Percentiles rank a stretch among this genome's conserved stretches.
phyloP scores from a whole-genome alignment of 2,888 invertebrate genomes.

The Spialia ferax region DNA sequence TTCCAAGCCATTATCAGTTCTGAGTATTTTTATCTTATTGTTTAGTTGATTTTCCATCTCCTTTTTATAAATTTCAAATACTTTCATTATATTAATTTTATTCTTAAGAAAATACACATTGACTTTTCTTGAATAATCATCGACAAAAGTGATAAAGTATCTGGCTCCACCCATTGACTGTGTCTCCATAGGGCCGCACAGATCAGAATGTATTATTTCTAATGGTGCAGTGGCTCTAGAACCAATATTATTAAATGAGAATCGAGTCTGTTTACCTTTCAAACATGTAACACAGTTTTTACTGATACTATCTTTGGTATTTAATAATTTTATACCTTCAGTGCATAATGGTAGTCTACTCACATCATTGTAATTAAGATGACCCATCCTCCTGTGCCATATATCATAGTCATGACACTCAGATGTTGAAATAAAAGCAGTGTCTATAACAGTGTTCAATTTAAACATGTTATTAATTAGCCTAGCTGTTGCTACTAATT shows the following conservation, averaged over 20 bases:
- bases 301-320: neutral
- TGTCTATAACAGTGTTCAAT: neutral
- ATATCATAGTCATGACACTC: neutral
- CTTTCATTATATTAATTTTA: conserved; percentile 37
- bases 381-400: conserved; percentile 8
- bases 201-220: conserved; percentile 46
- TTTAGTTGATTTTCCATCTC: conserved; percentile 43
- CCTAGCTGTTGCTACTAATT: neutral
- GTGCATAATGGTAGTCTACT: neutral
- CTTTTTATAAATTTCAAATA: conserved; percentile 40
- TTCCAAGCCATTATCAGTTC: conserved; percentile 43
- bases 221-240: conserved; percentile 45
- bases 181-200: conserved; percentile 29
- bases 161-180: conserved; percentile 26
- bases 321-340: neutral
- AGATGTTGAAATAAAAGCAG: neutral
- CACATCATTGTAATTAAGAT: neutral
- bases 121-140: conserved; percentile 32
- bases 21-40: conserved; percentile 41
- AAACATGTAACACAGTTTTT: conserved; percentile 25
- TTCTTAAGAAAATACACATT: conserved; percentile 37
- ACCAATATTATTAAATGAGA: conserved; percentile 37
- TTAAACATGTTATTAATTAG: neutral
- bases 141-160: conserved; percentile 42
- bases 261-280: conserved; percentile 44